phyloP scores from a whole-genome alignment of 2,797 vertebrate species.

The Leucoraja ocellata region DNA sequence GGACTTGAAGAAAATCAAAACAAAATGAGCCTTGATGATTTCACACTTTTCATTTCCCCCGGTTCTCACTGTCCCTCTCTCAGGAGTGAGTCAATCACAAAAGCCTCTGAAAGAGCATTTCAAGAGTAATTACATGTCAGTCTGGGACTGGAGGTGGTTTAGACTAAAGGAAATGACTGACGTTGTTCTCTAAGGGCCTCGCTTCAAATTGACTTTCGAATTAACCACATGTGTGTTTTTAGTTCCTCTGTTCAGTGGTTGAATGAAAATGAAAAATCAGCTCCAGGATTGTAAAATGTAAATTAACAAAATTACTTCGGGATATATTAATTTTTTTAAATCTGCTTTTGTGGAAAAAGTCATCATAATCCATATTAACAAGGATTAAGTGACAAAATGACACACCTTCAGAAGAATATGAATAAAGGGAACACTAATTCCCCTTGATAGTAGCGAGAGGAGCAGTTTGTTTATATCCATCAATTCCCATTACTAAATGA shows the following conservation, averaged over 20 bases:
- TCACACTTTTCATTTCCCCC: not conserved
- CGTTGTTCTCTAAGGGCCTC: not conserved
- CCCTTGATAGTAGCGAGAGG: not conserved
- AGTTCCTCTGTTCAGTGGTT: not conserved
- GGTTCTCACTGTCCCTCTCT: constrained; percentile 6
- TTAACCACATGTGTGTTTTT: not conserved
- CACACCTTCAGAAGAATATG: not conserved
- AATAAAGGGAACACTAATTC: not conserved
- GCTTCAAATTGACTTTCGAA: not conserved
- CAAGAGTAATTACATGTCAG: constrained; percentile 17
- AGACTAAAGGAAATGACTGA: constrained; percentile 20
- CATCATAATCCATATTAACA: not conserved
- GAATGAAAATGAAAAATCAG: not conserved
- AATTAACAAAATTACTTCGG: not conserved
- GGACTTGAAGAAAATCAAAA: constrained; percentile 1
- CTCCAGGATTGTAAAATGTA: not conserved
- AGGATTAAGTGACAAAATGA: not conserved
- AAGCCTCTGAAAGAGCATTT: not conserved
- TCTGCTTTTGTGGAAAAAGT: not conserved
- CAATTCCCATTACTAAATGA: not conserved
- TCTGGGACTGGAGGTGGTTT: constrained; percentile 20
- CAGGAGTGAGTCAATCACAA: not conserved
- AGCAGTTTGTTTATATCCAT: not conserved
- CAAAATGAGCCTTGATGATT: not conserved
- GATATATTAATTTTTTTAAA: not conserved